phyloP scores from a whole-genome alignment of 2,113 vertebrate genomes.

The Capra hircus region DNA sequence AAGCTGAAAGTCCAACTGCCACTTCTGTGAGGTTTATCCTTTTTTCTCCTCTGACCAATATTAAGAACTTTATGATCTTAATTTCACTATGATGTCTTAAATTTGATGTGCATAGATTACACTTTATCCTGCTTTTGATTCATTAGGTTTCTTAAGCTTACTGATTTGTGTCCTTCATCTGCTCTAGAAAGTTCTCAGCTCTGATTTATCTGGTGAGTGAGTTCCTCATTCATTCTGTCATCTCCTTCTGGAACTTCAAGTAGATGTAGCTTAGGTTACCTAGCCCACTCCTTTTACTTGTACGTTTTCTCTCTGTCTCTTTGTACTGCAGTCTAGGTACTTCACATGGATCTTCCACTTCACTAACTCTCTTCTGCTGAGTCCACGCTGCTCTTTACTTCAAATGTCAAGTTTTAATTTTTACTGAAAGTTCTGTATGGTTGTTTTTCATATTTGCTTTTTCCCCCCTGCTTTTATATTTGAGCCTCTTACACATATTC shows the following conservation, averaged over 20 bases:
- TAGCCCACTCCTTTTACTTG: not conserved
- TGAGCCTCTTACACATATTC: not conserved
- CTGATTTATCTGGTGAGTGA: not conserved
- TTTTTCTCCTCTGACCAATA: not conserved
- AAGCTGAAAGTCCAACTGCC: not conserved
- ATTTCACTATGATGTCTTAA: not conserved
- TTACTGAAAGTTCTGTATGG: not conserved
- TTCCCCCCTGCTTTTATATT: not conserved
- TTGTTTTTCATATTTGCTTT: not conserved
- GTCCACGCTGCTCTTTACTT: not conserved
- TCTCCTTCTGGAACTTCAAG: not conserved
- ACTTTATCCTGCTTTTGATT: conserved; percentile 26
- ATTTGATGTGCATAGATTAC: not conserved
- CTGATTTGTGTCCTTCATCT: not conserved
- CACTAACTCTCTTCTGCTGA: not conserved
- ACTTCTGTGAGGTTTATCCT: not conserved
- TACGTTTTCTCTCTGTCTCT: not conserved
- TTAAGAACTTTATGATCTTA: not conserved
- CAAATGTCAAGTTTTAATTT: not conserved
- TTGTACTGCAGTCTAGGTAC: not conserved
- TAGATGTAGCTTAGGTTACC: not conserved
- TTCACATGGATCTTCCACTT: not conserved
- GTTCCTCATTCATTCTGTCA: not conserved
- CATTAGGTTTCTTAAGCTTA: conserved; percentile 1
- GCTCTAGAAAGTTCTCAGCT: not conserved